A percentile compares a stretch with the other conserved stretches of the same genome.
phyloP scores from a whole-genome alignment of 2,113 vertebrate species.

The Proteles cristata region DNA sequence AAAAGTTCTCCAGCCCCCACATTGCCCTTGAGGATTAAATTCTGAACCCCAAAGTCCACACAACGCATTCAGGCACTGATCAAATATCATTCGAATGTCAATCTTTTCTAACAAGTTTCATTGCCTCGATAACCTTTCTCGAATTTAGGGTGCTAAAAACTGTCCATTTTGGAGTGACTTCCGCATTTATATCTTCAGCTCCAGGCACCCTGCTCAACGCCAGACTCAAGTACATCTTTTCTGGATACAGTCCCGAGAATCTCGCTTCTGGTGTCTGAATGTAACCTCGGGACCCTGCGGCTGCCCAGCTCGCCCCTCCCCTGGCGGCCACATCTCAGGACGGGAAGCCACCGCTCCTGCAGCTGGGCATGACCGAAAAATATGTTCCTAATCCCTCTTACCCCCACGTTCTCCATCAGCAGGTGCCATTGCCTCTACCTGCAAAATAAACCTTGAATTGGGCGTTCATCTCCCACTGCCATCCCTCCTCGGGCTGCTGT shows the following conservation, averaged over 20 bases:
- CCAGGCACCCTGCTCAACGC: not conserved
- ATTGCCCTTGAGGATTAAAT: not conserved
- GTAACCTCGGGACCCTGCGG: not conserved
- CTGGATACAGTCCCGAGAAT: not conserved
- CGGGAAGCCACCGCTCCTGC: not conserved
- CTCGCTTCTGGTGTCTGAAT: not conserved
- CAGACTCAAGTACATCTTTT: not conserved
- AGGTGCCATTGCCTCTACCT: not conserved
- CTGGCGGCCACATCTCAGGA: not conserved
- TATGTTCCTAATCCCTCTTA: not conserved
- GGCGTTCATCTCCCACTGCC: not conserved
- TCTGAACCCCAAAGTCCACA: not conserved
- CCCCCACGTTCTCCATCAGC: not conserved
- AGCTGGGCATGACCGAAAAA: not conserved
- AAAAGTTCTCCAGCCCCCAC: not conserved
- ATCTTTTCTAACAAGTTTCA: not conserved
- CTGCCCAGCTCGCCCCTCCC: not conserved
- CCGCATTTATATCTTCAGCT: not conserved
- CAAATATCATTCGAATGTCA: not conserved
- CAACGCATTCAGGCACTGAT: not conserved
- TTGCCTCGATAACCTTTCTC: not conserved
- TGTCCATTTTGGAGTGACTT: not conserved
- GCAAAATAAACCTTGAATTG: not conserved
- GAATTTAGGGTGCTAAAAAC: not conserved
- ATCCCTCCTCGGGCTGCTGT: not conserved